Base-by-base conservation (phyloP, 2,797 vertebrate species). In the Fistularia commersonii region DNA sequence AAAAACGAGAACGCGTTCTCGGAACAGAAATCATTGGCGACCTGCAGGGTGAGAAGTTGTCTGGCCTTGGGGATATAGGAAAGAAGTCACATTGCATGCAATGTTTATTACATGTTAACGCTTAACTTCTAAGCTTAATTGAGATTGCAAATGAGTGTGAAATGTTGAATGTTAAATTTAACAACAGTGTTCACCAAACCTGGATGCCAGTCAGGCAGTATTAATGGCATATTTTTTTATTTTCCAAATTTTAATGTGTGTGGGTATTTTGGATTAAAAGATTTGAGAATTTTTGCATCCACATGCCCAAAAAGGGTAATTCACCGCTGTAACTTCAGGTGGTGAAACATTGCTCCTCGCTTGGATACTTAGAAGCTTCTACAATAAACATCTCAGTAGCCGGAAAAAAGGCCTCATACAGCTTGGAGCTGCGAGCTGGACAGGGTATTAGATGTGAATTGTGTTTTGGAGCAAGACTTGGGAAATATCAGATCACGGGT, bases 21-120 rank as follows among this genome's bases (percentile, higher is more conserved):
- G 87, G 88, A 69, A 91, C 90, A 1, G 94, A 98, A 82, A 91
- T 93, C 40, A 93, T 97, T 66, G 84, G 68, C 38, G 95, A 98
- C 72, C 89, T 98, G 69, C 95, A 98, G 89, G 95, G 97, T 99
- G 92, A 81, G 85, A 14, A 32, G 0, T 2, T 1, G 10, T 14
- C 10, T 23, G 23, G 4, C 23, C 23, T 23, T 23, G 23, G 23
- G 23, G 23, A 23, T 23, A 23, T 2, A 23, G 23, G 23, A 23
- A 23, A 23, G 23, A 23, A 23, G 23, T 23, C 23, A 23, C 23
- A 23, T 23, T 23, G 23, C 23, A 23, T 23, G 2, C 23, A 23
- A 4, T 2, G 23, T 23, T 23, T 23, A 23, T 23, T 23, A 4
- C 23, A 23, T 23, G 23, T 23, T 23, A 23, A 23, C 23, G 23